Evolutionary conservation across 2,113 vertebrate species (phyloP).

Genomic region (Zeus faber): DNA sequence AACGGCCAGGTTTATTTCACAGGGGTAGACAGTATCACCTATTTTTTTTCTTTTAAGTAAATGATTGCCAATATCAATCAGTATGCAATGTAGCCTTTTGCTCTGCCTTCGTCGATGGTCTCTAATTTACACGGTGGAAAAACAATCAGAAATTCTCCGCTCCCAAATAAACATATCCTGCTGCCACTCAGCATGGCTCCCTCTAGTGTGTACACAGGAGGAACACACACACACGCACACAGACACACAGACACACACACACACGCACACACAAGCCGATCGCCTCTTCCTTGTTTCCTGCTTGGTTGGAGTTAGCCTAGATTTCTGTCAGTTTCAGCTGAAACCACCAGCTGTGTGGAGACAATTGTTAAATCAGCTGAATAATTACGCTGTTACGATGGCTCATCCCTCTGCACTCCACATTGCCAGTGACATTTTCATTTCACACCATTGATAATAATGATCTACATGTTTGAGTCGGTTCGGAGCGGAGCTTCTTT

Average conservation of each 20-base stretch:
- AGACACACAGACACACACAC: not conserved
- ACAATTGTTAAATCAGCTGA: constrained; percentile 64
- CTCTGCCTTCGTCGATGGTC: constrained; percentile 55
- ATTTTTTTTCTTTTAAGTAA: constrained; percentile 8
- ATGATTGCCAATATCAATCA: constrained; percentile 47
- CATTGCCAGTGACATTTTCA: constrained; percentile 61
- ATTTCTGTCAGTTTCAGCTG: constrained; percentile 49
- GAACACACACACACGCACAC: constrained; percentile 16
- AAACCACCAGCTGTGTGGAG: constrained; percentile 44
- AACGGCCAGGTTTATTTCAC: constrained; percentile 1
- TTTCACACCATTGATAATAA: constrained; percentile 47
- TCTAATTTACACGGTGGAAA: constrained; percentile 64
- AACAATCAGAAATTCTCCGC: constrained; percentile 62
- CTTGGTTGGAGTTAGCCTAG: constrained; percentile 55
- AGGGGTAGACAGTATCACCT: constrained; percentile 10
- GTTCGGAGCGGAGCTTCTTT: constrained; percentile 23
- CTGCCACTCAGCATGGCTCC: constrained; percentile 52
- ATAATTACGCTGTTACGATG: constrained; percentile 53
- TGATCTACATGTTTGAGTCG: constrained; percentile 27
- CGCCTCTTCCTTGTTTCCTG: constrained; percentile 44
- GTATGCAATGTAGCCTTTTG: constrained; percentile 32
- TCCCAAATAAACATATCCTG: constrained; percentile 50
- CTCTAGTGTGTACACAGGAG: constrained; percentile 52
- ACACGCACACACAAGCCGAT: constrained; percentile 27
- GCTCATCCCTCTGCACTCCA: constrained; percentile 44